Evolutionary conservation across 1,140 invertebrate species (phyloP), one percentile per base, ranked within the genome.

Genomic region (Drosophila nikananu): DNA sequence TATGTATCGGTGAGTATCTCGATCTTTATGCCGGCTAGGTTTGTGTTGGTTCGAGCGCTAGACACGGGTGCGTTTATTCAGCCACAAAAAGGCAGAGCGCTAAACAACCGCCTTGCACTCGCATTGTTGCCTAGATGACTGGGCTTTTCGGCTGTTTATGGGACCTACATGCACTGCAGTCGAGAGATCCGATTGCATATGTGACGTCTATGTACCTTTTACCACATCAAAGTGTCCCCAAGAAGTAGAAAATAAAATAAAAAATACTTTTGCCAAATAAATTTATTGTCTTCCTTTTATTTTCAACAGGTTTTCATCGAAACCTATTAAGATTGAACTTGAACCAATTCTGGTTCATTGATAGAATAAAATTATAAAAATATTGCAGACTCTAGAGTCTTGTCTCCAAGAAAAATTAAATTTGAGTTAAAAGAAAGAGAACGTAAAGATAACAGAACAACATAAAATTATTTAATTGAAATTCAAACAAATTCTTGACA

Each of bases 101-200:
- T 60, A 42, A 71, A 59, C 52, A 60, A 42, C 13, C 27, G 54
- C 55, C 54, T 46, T 73, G 71, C 71, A 73, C 19, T 61, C 54
- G 67, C 66, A 58, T 80, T 74, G 74, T 73, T 81, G 78, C 81
- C 82, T 63, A 80, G 67, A 79, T 79, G 77, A 79, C 77, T 79
- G 59, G 75, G 77, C 52, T 37, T 42, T 80, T 72, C 17, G 23
- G 13, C 12, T 60, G 59, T 71, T 58, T 62, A 68, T 48, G 74
- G 15, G 57, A 77, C 76, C 76, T 59, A 79, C 21, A 79, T 79
- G 30, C 39, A 41, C 10, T 80, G 77, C 77, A 80, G 27, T 63
- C 12, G 25, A 52, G 17, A 30, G n/a, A 19, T 77, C n/a, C 25
- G 35, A 55, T 77, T 70, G 62, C 62, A 54, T 42, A 42, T 61